These are phyloP conservation scores for Protodeltote pygarga DNA, from an alignment of 2,888 invertebrate genomes.

Conservation along the genomic window DNA sequence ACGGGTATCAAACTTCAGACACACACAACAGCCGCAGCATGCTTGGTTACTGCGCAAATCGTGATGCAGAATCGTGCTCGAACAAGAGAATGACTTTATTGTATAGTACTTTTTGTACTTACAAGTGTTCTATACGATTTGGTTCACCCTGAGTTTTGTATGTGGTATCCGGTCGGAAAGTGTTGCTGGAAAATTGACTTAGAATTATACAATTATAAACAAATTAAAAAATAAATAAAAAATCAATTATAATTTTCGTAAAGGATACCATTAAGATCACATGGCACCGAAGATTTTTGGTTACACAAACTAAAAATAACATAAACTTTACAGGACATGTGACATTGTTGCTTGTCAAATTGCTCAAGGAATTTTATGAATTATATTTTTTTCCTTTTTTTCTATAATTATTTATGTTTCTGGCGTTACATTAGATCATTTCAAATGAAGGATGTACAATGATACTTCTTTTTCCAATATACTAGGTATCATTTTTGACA, in stretches of 20 bases:
- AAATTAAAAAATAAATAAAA: too few relatives aligned
- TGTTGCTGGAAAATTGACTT: neutral
- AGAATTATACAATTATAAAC: neutral
- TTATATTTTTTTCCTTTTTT: neutral
- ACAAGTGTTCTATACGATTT: neutral
- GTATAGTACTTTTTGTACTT: too few relatives aligned
- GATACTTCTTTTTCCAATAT: neutral
- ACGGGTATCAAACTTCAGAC: too few relatives aligned
- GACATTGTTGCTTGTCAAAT: constrained; percentile 35
- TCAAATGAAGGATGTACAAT: constrained; percentile 5
- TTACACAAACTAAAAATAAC: constrained; percentile 44
- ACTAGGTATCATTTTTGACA: too few relatives aligned
- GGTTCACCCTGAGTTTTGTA: neutral
- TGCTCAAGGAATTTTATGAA: constrained; percentile 3
- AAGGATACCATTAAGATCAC: constrained; percentile 27
- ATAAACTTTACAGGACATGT: constrained; percentile 41
- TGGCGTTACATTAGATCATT: neutral
- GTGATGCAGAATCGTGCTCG: too few relatives aligned
- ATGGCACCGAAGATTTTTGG: constrained; percentile 49
- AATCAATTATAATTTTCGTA: too few relatives aligned
- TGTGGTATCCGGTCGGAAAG: neutral
- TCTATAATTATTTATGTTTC: neutral
- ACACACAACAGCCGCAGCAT: too few relatives aligned
- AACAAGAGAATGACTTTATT: too few relatives aligned
- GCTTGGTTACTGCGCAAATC: too few relatives aligned